These are phyloP conservation scores for Notocelia uddmanniana DNA, from an alignment of 2,888 invertebrate genomes.

Conservation along the genomic window DNA sequence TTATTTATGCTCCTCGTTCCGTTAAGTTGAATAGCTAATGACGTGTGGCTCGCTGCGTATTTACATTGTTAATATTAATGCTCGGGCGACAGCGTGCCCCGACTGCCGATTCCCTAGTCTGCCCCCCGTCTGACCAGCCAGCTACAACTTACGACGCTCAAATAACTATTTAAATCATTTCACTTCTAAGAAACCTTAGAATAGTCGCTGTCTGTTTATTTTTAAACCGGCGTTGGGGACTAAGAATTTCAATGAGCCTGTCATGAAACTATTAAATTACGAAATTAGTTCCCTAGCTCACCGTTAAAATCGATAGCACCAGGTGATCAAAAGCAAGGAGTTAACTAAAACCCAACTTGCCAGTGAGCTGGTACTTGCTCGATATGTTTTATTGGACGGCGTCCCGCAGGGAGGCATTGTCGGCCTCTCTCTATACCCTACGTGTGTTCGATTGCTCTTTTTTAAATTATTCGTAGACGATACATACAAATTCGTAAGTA, in stretches of 20 bases:
- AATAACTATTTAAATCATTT: conserved; percentile 45
- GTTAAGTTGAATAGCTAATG: conserved; percentile 81
- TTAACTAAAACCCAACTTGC: conserved; percentile 34
- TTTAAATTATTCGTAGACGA: conserved; percentile 43
- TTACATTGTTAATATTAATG: conserved; percentile 67
- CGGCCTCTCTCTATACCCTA: conserved; percentile 48
- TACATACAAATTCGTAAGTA: conserved; percentile 46
- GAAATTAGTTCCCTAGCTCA: conserved; percentile 27
- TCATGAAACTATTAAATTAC: conserved; percentile 33
- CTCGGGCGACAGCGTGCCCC: conserved; percentile 48
- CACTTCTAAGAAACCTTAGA: conserved; percentile 43
- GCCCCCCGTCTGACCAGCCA: conserved; percentile 44
- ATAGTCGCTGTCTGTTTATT: conserved; percentile 36
- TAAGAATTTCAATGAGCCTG: conserved; percentile 36
- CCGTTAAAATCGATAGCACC: conserved; percentile 21
- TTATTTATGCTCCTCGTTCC: conserved; percentile 76
- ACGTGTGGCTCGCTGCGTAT: conserved; percentile 60
- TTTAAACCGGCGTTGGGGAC: conserved; percentile 30
- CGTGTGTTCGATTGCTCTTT: conserved; percentile 49
- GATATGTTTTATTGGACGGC: conserved; percentile 46
- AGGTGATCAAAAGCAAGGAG: conserved; percentile 37
- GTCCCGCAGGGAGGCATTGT: conserved; percentile 51
- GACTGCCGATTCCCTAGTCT: conserved; percentile 54
- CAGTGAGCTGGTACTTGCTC: conserved; percentile 35
- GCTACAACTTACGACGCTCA: conserved; percentile 42